Conservation (phyloP, 2,888 invertebrate genomes). For the Eubasilissa splendida region DNA sequence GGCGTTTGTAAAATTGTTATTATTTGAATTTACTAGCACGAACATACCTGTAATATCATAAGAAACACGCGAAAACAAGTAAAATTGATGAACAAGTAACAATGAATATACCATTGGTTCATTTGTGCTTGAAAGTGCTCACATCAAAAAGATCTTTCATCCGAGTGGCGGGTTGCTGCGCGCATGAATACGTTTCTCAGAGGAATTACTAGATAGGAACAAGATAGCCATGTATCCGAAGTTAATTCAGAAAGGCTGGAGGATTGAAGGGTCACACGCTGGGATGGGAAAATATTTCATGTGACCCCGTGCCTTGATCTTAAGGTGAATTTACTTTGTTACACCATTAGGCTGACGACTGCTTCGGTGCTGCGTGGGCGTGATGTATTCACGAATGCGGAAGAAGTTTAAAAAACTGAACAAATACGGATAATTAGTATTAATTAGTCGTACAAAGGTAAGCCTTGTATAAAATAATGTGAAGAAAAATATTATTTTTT, state of each 20-base stretch:
- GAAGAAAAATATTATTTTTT: no score
- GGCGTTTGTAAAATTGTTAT: neutral
- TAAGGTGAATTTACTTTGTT: constrained; percentile 29
- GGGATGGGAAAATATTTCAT: constrained; percentile 38
- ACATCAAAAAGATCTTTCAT: neutral
- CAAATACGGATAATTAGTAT: no score
- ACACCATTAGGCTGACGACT: constrained; percentile 36
- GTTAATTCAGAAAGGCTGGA: constrained; percentile 16
- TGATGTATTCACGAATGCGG: neutral
- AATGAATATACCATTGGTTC: neutral
- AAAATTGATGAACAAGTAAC: neutral
- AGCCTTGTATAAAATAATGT: no score
- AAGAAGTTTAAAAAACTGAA: neutral
- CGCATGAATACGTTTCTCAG: neutral
- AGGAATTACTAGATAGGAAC: neutral
- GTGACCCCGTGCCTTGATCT: constrained; percentile 30
- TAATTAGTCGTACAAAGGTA: no score
- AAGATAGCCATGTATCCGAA: neutral
- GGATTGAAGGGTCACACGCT: constrained; percentile 31
- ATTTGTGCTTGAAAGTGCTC: neutral
- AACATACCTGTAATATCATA: neutral
- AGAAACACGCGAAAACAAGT: no score
- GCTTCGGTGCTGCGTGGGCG: neutral
- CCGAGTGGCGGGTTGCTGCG: neutral
- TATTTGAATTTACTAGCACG: no score